Base-by-base conservation (phyloP, 2,113 vertebrate genomes). In the Grantiella picta region DNA sequence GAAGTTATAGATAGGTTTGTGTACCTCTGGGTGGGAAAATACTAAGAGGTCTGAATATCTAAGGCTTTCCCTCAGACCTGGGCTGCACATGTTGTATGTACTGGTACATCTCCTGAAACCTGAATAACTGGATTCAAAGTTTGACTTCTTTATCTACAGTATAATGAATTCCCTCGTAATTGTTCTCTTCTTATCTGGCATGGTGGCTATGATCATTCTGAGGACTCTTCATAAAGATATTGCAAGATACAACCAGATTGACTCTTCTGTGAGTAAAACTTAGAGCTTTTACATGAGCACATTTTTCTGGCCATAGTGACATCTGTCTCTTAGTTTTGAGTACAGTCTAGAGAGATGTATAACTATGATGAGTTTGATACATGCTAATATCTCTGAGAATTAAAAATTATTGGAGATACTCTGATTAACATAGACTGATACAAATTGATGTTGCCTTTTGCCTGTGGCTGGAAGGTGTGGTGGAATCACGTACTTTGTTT, bases 81-180 rank as follows among this genome's bases (percentile, higher is more conserved):
- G 89, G 21, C 56, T 86, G 16, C 64, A 14, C 5, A 0, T 40
- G 15, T 64, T 35, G 9, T 61, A 22, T 56, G 47, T 63, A 12
- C 24, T 78, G 33, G 38, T n/a, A 25, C 9, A 0, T 36, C 14
- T 47, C 35, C 42, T 83, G 47, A 76, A 90, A 80, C 36, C 16
- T 92, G 77, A 92, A 20, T 17, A 54, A 82, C 24, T 19, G 22
- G 15, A 69, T 44, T 94, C 72, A 92, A 95, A 91, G 11, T 73
- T 78, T 68, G 29, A 35, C 13, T 71, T 81, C 52, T 94, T 60
- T 95, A 66, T 82, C 71, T 96, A 33, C 95, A 99, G 99, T 94
- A 99, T 99, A 82, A 98, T 99, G 98, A 99, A 99, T 97, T 99
- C 98, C 40, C 97, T 99, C 35, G 98, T 99, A 83, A 98, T 99